Percentiles rank a stretch among this genome's conserved stretches.
phyloP scores from a whole-genome alignment of 2,888 invertebrate genomes.

The Sminthurides aquaticus region DNA sequence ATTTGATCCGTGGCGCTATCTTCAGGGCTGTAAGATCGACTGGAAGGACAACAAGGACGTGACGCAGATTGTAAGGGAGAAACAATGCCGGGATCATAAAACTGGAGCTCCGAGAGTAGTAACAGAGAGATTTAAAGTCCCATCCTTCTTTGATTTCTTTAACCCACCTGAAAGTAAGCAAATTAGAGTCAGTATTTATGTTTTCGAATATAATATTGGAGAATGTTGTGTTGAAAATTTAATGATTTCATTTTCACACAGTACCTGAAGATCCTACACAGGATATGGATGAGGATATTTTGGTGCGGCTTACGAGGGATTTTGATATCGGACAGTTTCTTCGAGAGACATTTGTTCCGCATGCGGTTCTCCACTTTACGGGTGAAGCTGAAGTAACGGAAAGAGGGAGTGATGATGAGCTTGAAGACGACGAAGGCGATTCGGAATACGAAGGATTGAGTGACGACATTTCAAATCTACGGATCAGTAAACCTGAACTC shows the following conservation, averaged over 20 bases:
- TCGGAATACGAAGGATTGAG: constrained; percentile 47
- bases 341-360: constrained; percentile 52
- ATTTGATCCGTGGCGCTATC: neutral
- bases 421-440: constrained; percentile 11
- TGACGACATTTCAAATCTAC: constrained; percentile 12
- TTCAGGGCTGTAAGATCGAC: constrained; percentile 49
- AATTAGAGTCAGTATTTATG: neutral
- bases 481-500: neutral
- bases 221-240: too few species aligned
- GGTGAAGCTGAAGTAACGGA: constrained; percentile 46
- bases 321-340: constrained; percentile 55
- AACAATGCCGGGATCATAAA: constrained; percentile 53
- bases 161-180: constrained; percentile 47
- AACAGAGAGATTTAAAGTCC: constrained; percentile 51
- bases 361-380: constrained; percentile 54
- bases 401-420: constrained; percentile 4
- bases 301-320: constrained; percentile 50
- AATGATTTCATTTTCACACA: too few species aligned
- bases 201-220: neutral
- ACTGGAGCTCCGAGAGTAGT: constrained; percentile 49
- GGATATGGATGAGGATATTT: constrained; percentile 50
- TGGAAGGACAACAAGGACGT: constrained; percentile 55
- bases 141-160: constrained; percentile 57
- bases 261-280: constrained; percentile 43
- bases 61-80: constrained; percentile 52